Evolutionary conservation across 2,797 vertebrate genomes (phyloP), one percentile per base, ranked within the genome.

Genomic region (Gymnodraco acuticeps): DNA sequence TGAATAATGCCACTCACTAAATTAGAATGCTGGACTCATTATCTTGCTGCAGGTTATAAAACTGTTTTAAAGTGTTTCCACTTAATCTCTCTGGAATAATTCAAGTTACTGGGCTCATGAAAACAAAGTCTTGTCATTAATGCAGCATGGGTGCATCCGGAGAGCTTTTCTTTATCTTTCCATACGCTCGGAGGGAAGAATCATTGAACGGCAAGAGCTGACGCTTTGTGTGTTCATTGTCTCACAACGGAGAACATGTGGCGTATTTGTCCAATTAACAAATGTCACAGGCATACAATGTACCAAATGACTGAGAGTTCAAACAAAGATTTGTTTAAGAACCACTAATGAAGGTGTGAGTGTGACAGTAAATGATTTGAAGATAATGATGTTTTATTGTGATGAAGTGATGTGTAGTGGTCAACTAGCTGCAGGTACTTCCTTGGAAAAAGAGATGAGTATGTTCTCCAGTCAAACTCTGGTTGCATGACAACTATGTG

Each of bases 211-310:
- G 27, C 2, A 54, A 14, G n/a, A 50, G 10, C 10, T 50, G 27
- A 47, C 31, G 59, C 47, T 33, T 19, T 47, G 6, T 51, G 15
- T 61, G 38, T 38, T 6, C 27, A 47, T 74, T 53, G 62, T 87
- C 53, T 63, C 60, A 72, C 74, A 73, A 87, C 74, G 70, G 72
- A 75, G 58, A 80, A 50, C 59, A 68, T 42, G 83, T 71, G 75
- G 69, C 51, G 14, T 73, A 38, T 72, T 66, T 15, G 19, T 87
- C 83, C 90, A 91, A 92, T 94, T 93, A 92, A 80, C 10, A 5
- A 77, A 73, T 50, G 65, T 78, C 52, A 67, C 54, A 71, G 66
- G 16, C 19, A 75, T 64, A 75, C 45, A 70, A 66, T 78, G 74
- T 62, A 48, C 55, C 50, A 56, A 77, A 63, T 55, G 55, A 77